These are phyloP conservation scores for Neoascia interrupta DNA, from an alignment of 2,888 invertebrate genomes.

Conservation along the genomic window DNA sequence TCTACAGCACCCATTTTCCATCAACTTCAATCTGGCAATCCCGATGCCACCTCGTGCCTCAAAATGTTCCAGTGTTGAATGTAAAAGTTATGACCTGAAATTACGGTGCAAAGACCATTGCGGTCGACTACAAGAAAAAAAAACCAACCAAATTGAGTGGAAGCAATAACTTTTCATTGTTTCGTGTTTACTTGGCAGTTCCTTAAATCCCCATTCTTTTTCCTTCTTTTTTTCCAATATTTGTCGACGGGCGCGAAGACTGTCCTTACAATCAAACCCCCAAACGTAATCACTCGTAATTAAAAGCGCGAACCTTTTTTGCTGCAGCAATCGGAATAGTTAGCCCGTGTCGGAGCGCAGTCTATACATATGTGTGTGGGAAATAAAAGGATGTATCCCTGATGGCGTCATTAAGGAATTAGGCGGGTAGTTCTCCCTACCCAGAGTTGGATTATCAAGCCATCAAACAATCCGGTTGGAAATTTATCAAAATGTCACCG, in stretches of 20 bases:
- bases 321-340: background rate
- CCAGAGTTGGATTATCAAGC: slow-evolving; percentile 34
- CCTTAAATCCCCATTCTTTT: background rate
- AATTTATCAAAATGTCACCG: slow-evolving; percentile 69
- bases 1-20: too few species aligned
- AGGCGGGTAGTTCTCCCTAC: slow-evolving; percentile 2
- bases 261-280: slow-evolving; percentile 36
- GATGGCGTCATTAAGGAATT: slow-evolving; percentile 29
- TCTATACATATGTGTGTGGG: too few species aligned
- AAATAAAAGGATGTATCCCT: slow-evolving; percentile 2
- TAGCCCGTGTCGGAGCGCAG: background rate
- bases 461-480: slow-evolving; percentile 50
- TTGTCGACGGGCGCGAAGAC: slow-evolving; percentile 8
- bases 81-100: too few species aligned
- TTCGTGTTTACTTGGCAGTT: slow-evolving; percentile 48
- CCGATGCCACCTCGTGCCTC: too few species aligned
- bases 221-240: background rate
- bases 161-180: slow-evolving; percentile 55
- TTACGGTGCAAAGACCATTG: too few species aligned
- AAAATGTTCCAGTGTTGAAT: too few species aligned
- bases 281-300: slow-evolving; percentile 58
- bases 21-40: too few species aligned
- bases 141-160: slow-evolving; percentile 32
- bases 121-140: too few species aligned
- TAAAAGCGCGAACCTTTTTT: slow-evolving; percentile 47